These are phyloP conservation scores for Eupithecia inturbata DNA, from an alignment of 2,888 invertebrate genomes.

Conservation along the genomic window DNA sequence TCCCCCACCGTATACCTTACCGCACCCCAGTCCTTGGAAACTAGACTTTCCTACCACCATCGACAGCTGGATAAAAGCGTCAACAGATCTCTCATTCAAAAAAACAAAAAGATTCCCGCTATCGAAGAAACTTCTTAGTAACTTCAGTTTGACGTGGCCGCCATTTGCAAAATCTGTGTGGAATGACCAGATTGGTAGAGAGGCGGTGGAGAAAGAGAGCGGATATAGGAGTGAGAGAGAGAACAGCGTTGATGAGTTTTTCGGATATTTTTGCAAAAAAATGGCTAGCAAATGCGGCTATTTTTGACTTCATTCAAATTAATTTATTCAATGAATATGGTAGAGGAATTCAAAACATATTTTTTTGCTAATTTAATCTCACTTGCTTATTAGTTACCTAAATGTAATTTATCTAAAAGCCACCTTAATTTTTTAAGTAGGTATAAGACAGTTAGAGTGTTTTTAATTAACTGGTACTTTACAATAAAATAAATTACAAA, in stretches of 20 bases:
- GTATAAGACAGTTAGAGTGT: background rate
- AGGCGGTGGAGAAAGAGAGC: constrained; percentile 31
- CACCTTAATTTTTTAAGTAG: background rate
- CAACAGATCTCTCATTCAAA: constrained; percentile 32
- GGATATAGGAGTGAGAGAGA: constrained; percentile 16
- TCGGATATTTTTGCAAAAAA: constrained; percentile 38
- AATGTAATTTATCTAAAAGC: background rate
- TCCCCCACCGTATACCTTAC: constrained; percentile 44
- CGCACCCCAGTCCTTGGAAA: constrained; percentile 42
- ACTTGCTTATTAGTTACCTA: background rate
- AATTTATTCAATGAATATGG: background rate
- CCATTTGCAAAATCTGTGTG: constrained; percentile 47
- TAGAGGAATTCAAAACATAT: background rate
- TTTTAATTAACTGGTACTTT: background rate
- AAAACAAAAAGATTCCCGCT: constrained; percentile 33
- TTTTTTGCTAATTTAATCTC: background rate
- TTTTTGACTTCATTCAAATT: background rate
- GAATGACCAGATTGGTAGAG: constrained; percentile 41
- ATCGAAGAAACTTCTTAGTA: constrained; percentile 35
- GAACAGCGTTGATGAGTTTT: constrained; percentile 47
- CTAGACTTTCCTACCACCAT: constrained; percentile 25
- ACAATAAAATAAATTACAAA: background rate
- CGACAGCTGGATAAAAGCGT: constrained; percentile 44
- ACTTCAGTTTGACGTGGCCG: constrained; percentile 48
- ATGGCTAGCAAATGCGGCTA: background rate